phyloP scores from a whole-genome alignment of 2,797 vertebrate genomes.

The Schizopygopsis malacanthus region DNA sequence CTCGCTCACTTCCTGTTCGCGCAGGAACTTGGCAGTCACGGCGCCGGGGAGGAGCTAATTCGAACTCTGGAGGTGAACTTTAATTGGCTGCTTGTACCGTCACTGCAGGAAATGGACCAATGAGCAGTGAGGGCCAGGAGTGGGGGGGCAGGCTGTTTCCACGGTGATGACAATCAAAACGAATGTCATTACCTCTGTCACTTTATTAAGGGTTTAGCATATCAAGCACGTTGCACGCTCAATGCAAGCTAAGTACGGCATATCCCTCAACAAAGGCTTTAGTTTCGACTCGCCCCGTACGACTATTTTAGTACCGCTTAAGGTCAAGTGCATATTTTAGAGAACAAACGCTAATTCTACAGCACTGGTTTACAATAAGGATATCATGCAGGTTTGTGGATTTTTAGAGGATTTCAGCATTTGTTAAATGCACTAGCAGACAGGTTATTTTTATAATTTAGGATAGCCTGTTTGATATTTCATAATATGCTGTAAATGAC shows the following conservation, averaged over 20 bases:
- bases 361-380: conserved; percentile 87
- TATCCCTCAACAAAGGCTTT: conserved; percentile 78
- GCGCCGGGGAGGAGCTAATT: conserved; percentile 54
- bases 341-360: conserved; percentile 56
- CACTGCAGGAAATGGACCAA: conserved; percentile 67
- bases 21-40: conserved; percentile 58
- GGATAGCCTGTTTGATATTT: conserved; percentile 91
- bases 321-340: conserved; percentile 57
- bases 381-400: conserved; percentile 81
- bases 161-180: conserved; percentile 91
- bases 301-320: conserved; percentile 65
- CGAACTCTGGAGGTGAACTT: conserved; percentile 39
- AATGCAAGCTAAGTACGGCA: conserved; percentile 83
- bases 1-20: conserved; percentile 67
- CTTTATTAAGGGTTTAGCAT: conserved; percentile 85
- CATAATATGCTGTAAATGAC: conserved; percentile 91
- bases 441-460: conserved; percentile 90
- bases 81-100: conserved; percentile 63
- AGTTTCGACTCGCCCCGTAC: conserved; percentile 52
- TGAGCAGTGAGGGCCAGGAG: conserved; percentile 64
- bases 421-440: conserved; percentile 89
- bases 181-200: conserved; percentile 91
- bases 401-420: conserved; percentile 82
- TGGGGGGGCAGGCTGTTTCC: conserved; percentile 61
- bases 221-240: conserved; percentile 85